A percentile compares a stretch with the other conserved stretches of the same genome.
These are phyloP conservation scores for Porites lutea DNA, from an alignment of 64 coral and sea anemone genomes.

Conservation along the genomic window DNA sequence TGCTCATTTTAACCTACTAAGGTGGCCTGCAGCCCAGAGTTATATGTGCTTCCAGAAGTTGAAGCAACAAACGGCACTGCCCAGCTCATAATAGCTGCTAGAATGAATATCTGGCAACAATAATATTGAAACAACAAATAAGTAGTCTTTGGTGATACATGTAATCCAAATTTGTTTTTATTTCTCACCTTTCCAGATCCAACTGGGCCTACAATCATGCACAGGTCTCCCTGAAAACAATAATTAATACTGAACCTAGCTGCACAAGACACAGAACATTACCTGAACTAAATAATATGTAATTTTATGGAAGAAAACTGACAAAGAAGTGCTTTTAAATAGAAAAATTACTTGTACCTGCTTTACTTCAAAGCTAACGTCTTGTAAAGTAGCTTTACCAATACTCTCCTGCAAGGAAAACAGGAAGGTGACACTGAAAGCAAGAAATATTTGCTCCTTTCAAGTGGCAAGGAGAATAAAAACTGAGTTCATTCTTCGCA, in stretches of 20 bases:
- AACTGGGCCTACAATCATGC: slow-evolving; percentile 59
- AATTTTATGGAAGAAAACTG: neutral
- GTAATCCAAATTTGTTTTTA: neutral
- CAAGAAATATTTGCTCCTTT: too few species aligned
- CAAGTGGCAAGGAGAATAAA: too few species aligned
- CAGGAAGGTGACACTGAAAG: neutral
- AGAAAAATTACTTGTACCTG: slow-evolving; percentile 10
- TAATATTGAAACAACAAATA: too few species aligned
- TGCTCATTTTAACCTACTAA: too few species aligned
- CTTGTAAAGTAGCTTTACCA: slow-evolving; percentile 34
- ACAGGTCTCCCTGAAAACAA: slow-evolving; percentile 38
- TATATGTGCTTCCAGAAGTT: too few species aligned
- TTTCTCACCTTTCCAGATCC: slow-evolving; percentile 55
- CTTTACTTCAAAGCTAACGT: slow-evolving; percentile 53
- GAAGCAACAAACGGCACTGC: too few species aligned
- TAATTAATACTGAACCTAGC: neutral
- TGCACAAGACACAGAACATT: too few species aligned
- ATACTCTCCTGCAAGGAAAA: neutral
- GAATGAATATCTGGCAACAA: too few species aligned
- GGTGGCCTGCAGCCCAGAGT: too few species aligned
- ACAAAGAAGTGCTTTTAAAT: neutral
- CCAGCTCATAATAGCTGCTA: too few species aligned
- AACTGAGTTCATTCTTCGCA: too few species aligned
- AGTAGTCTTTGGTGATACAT: neutral
- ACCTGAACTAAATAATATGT: too few species aligned